Evolutionary conservation across 2,797 vertebrate species (phyloP).

Genomic region (Manis pentadactyla): DNA sequence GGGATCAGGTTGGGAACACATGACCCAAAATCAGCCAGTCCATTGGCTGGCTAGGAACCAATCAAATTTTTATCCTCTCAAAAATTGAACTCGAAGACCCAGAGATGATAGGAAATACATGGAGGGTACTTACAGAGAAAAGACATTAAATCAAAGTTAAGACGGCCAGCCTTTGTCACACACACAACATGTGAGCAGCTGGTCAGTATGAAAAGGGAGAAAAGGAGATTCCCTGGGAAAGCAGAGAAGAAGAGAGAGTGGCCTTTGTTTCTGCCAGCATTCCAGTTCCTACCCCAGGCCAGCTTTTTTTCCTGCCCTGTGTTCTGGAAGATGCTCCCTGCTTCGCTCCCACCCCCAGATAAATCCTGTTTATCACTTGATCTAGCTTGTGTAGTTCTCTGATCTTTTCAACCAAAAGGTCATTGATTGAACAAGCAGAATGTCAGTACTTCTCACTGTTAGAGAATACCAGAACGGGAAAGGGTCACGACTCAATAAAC

Average conservation of each 20-base stretch:
- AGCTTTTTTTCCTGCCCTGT: neutral
- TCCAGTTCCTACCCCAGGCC: neutral
- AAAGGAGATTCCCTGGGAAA: neutral
- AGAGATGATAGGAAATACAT: neutral
- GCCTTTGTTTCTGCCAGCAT: neutral
- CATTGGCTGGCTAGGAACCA: neutral
- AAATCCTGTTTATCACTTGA: slow-evolving; percentile 1
- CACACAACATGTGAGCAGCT: neutral
- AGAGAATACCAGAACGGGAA: neutral
- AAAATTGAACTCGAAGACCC: neutral
- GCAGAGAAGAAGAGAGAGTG: neutral
- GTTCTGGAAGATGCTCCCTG: neutral
- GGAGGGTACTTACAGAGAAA: neutral
- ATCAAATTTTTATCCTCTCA: neutral
- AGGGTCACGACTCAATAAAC: neutral
- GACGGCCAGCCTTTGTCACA: neutral
- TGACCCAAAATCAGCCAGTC: neutral
- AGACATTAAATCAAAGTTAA: neutral
- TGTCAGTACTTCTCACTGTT: neutral
- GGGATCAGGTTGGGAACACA: neutral
- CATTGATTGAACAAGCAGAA: neutral
- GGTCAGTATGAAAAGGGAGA: neutral
- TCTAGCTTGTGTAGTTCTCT: neutral
- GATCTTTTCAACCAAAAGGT: slow-evolving; percentile 33
- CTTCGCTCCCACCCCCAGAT: neutral